phyloP scores from a whole-genome alignment of 1,140 invertebrate genomes.

The Neodiprion virginianus region DNA sequence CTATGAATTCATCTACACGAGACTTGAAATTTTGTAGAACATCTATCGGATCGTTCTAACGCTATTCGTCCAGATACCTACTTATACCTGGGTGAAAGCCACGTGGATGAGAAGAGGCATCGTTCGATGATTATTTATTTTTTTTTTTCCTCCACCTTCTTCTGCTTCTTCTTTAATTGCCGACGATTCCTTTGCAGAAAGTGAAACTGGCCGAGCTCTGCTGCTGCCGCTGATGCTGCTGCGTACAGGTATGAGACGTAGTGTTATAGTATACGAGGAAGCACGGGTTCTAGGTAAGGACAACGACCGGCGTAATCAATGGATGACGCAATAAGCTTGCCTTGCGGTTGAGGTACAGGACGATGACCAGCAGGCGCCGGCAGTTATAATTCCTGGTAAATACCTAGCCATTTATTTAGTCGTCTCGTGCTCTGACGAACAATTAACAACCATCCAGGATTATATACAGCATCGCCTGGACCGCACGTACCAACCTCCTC shows the following conservation, averaged over 20 bases:
- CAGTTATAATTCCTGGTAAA: not conserved
- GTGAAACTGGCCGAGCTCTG: not conserved
- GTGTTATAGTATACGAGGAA: not conserved
- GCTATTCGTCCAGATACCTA: too few relatives aligned
- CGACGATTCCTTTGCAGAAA: not conserved
- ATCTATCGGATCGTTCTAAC: too few relatives aligned
- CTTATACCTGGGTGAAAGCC: too few relatives aligned
- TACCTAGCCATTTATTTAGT: not conserved
- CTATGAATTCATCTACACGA: too few relatives aligned
- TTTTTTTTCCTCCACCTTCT: too few relatives aligned
- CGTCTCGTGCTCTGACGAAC: not conserved
- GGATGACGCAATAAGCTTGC: not conserved
- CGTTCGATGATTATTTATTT: too few relatives aligned
- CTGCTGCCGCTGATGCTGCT: not conserved
- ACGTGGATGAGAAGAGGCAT: too few relatives aligned
- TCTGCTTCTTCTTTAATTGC: too few relatives aligned
- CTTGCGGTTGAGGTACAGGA: not conserved
- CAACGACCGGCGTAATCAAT: constrained; percentile 1
- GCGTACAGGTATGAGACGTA: too few relatives aligned
- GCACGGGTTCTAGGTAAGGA: constrained; percentile 6
- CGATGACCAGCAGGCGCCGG: constrained; percentile 6
- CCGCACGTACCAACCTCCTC: too few relatives aligned
- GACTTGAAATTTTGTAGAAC: too few relatives aligned
- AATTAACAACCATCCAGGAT: not conserved
- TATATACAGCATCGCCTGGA: too few relatives aligned